These are phyloP conservation scores for Xenops minutus DNA, from an alignment of 2,797 vertebrate species.

Conservation along the genomic window DNA sequence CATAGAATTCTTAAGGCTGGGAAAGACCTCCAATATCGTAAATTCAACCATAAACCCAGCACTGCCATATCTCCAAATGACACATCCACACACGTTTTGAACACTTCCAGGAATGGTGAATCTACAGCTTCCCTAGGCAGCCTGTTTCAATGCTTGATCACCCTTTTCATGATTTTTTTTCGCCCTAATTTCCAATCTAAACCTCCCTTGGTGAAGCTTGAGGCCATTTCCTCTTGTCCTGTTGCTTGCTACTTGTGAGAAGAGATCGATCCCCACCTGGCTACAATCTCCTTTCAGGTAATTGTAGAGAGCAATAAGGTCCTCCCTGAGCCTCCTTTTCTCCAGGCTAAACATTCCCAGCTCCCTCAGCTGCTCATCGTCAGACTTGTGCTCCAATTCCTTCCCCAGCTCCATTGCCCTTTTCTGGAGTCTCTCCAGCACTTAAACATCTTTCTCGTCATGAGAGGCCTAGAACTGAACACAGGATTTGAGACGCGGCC, in stretches of 20 bases:
- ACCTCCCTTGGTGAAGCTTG: neutral
- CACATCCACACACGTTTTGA: neutral
- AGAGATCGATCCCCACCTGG: rapidly evolving
- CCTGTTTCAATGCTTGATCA: neutral
- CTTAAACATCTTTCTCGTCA: neutral
- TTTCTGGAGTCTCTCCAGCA: neutral
- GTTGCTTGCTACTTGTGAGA: neutral
- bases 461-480: neutral
- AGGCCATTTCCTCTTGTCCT: neutral
- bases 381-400: neutral
- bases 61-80: neutral
- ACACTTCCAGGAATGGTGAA: neutral
- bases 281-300: neutral
- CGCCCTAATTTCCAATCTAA: neutral
- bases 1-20: neutral
- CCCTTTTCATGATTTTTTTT: neutral
- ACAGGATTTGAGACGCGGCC: neutral
- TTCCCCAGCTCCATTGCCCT: neutral
- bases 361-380: neutral
- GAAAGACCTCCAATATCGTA: neutral
- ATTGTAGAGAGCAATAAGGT: rapidly evolving
- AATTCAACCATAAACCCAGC: neutral
- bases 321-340: neutral
- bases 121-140: neutral
- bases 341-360: neutral